Evolutionary conservation across 2,888 invertebrate genomes (phyloP).

Genomic region (Automeris io): DNA sequence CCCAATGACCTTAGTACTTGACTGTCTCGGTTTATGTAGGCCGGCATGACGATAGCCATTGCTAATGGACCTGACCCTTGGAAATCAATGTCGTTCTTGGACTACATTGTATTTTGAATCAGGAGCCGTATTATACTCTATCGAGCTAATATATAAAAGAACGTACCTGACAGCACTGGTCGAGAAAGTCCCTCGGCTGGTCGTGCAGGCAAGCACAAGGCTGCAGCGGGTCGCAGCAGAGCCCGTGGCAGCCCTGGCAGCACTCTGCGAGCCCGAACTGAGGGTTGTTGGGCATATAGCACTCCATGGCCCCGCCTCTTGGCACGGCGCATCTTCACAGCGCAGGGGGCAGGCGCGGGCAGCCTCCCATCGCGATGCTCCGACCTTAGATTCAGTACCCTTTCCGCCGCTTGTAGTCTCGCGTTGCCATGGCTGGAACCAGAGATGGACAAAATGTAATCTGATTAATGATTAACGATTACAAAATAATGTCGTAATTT

Average conservation of each 20-base stretch:
- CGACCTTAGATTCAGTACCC: conserved; percentile 16
- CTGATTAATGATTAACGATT: no score
- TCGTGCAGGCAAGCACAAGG: conserved; percentile 60
- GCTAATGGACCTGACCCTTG: no score
- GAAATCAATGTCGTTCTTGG: no score
- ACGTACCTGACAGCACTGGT: conserved; percentile 56
- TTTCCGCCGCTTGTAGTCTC: conserved; percentile 52
- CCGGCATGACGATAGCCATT: no score
- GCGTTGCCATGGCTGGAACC: conserved; percentile 34
- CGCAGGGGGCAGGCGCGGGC: conserved; percentile 52
- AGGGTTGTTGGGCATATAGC: conserved; percentile 82
- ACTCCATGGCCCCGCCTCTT: conserved; percentile 74
- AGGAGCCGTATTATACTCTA: no score
- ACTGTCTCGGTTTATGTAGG: no score
- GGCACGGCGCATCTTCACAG: conserved; percentile 46
- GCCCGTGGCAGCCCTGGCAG: conserved; percentile 43
- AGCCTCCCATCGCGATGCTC: conserved; percentile 18
- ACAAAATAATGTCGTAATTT: no score
- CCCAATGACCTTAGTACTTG: no score
- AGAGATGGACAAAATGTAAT: no score
- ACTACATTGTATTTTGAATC: no score
- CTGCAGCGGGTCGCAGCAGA: conserved; percentile 67
- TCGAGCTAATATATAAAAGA: no score
- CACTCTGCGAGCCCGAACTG: conserved; percentile 77
- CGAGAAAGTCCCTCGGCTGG: conserved; percentile 47